Percentiles rank a stretch among this genome's conserved stretches.
phyloP scores from a whole-genome alignment of 2,797 vertebrate genomes.

The Enteromius unitaeniatus region DNA sequence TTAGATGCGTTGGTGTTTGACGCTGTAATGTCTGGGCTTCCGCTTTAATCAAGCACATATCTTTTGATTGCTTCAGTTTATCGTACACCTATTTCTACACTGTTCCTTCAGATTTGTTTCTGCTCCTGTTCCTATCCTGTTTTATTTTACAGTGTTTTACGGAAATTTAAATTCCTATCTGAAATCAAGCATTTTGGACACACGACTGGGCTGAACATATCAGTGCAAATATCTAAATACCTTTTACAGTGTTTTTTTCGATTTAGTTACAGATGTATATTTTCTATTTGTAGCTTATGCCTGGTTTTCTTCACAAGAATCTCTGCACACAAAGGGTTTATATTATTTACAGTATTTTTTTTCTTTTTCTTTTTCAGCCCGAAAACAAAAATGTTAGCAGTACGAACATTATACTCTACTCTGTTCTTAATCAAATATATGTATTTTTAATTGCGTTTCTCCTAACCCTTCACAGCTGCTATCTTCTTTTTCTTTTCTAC shows the following conservation, averaged over 20 bases:
- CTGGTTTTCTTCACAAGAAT: background rate
- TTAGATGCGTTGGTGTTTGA: background rate
- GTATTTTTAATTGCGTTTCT: background rate
- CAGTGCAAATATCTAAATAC: background rate
- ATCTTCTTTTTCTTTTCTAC: background rate
- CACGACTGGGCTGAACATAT: background rate
- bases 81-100: background rate
- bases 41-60: constrained; percentile 1
- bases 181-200: background rate
- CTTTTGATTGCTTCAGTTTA: background rate
- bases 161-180: background rate
- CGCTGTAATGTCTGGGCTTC: constrained; percentile 15
- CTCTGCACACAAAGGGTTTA: background rate
- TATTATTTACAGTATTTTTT: background rate
- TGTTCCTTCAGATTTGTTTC: background rate
- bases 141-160: background rate
- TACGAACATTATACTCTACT: background rate
- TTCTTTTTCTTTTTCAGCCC: background rate
- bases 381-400: background rate
- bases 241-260: background rate
- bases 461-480: background rate
- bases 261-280: background rate
- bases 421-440: background rate
- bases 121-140: background rate
- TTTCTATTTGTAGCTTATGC: background rate